Conservation (phyloP, 2,797 vertebrate genomes). For the Megalops cyprinoides region DNA sequence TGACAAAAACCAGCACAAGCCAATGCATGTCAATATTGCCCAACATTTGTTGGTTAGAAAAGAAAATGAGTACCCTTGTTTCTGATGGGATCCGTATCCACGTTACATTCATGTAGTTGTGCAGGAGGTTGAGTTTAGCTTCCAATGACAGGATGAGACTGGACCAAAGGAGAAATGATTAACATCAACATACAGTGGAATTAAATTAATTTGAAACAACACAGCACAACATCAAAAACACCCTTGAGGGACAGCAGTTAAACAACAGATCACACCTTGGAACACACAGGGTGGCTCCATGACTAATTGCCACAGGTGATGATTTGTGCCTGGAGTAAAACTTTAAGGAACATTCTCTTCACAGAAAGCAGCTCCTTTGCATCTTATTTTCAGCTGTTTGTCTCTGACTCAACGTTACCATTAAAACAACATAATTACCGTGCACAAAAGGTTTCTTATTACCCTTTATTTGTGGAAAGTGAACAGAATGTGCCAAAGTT, state of each 20-base stretch:
- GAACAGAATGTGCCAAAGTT: neutral
- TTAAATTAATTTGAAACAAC: neutral
- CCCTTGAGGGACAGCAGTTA: neutral
- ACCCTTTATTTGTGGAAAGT: neutral
- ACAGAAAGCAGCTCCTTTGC: neutral
- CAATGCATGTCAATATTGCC: no score
- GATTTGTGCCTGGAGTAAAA: neutral
- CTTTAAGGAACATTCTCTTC: no score
- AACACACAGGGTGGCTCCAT: neutral
- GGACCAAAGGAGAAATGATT: constrained; percentile 39
- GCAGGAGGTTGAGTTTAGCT: constrained; percentile 96
- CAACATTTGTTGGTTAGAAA: neutral
- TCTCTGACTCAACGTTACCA: neutral
- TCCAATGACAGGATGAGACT: constrained; percentile 98
- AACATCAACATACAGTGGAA: neutral
- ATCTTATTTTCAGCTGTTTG: neutral
- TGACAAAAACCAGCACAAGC: neutral
- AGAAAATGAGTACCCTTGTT: constrained; percentile 83
- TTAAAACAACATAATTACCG: constrained; percentile 7
- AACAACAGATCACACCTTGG: neutral
- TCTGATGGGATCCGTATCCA: constrained; percentile 99
- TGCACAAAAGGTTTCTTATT: neutral
- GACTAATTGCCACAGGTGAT: neutral
- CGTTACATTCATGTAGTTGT: constrained; percentile 99
- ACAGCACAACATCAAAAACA: neutral